Evolutionary conservation across 2,797 vertebrate species (phyloP), one percentile per base, ranked within the genome.

Genomic region (Eulemur albifrons): DNA sequence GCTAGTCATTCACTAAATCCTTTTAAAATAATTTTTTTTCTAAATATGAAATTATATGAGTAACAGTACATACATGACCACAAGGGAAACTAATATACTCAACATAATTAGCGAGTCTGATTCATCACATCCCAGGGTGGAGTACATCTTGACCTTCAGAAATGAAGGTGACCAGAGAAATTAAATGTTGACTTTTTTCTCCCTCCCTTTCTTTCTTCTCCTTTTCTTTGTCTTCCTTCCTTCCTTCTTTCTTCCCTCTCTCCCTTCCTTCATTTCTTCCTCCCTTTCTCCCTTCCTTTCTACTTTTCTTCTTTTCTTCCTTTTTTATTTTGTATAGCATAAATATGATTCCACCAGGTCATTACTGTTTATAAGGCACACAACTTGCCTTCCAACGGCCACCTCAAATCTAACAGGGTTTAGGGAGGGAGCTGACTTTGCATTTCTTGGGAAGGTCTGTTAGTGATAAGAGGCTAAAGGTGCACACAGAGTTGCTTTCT

Each of bases 1-100:
- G 48, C 8, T 4, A 72, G 54, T 7, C 30, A 45, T 69, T 45
- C 7, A 40, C 23, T 70, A 96, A 69, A 63, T 69, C 2, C 25
- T 59, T n/a, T 86, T 35, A 59, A 90, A 93, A 73, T 61, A 5
- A 15, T 57, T 43, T 93, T 82, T 82, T 52, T 76, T 70, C 35
- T 94, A 61, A 65, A 21, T 65, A 57, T 15, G 10, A 48, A n/a
- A 35, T 59, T 59, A 1, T 40, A 4, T 75, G 54, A 9, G 18
- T 30, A n/a, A 45, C 5, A 38, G 2, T 45, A 25, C 2, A 20
- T 9, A 1, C 5, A 5, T 12, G 38, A 30, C 43, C 7, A 27
- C 20, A 35, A 0, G 4, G 59, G 76, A 86, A 73, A 25, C n/a
- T n/a, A 61, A 61, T 12, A 21, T 6, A 35, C 18, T 30, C 25